Conservation (phyloP, 2,113 vertebrate genomes). For the Dicerorhinus sumatrensis region DNA sequence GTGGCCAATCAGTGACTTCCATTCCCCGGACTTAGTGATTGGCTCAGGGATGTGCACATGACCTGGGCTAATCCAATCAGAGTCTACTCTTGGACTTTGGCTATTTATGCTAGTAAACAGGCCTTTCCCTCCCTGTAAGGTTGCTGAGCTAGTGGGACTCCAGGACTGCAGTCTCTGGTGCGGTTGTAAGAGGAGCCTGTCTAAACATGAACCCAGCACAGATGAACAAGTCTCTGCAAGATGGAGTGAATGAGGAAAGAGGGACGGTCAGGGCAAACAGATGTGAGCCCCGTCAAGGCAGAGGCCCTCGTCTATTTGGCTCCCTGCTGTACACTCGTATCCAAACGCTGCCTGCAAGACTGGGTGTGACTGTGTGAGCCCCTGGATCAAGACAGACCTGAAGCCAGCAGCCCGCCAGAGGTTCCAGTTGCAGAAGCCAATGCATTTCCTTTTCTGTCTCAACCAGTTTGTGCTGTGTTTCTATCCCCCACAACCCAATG, state of each 20-base stretch:
- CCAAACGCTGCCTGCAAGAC: fast-evolving
- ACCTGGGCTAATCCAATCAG: background rate
- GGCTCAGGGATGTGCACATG: background rate
- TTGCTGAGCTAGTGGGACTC: background rate
- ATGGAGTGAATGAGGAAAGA: background rate
- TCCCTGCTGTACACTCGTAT: fast-evolving
- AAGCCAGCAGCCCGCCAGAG: no score
- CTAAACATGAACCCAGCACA: background rate
- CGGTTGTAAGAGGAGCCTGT: background rate
- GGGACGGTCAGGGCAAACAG: background rate
- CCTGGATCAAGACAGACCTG: background rate
- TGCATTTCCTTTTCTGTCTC: background rate
- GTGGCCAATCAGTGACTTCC: background rate
- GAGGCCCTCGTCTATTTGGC: background rate
- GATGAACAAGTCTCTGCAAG: background rate
- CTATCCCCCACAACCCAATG: background rate
- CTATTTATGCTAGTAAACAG: background rate
- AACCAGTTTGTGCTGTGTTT: background rate
- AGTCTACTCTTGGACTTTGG: background rate
- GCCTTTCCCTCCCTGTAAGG: background rate
- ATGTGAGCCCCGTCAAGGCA: background rate
- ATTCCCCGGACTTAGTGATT: background rate
- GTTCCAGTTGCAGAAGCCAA: background rate
- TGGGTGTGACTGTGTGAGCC: background rate
- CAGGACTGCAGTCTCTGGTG: background rate